A percentile compares a stretch with the other conserved stretches of the same genome.
Evolutionary conservation across 2,113 vertebrate genomes (phyloP).

Genomic region (Pseudonaja textilis): DNA sequence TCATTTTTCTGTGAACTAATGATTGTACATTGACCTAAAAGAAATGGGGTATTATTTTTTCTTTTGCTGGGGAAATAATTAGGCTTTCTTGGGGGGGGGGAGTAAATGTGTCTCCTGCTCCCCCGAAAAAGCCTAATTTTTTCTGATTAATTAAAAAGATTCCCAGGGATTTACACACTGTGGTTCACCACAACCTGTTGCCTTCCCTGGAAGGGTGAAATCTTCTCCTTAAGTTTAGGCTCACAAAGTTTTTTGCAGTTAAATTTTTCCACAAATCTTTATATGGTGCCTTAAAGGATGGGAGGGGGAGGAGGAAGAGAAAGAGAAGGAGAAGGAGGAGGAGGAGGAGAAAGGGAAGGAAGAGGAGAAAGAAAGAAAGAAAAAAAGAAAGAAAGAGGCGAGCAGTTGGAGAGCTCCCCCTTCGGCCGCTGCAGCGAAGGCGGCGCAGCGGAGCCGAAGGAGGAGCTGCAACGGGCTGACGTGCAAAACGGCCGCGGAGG

Average conservation of each 20-base stretch:
- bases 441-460: neutral
- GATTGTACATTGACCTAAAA: neutral
- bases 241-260: neutral
- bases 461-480: neutral
- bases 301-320: rapidly evolving
- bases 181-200: neutral
- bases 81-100: neutral
- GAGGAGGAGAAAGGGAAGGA: no score
- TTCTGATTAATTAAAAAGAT: neutral
- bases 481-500: neutral
- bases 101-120: neutral
- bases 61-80: neutral
- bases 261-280: neutral
- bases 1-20: neutral
- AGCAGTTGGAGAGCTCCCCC: neutral
- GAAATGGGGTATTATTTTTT: neutral
- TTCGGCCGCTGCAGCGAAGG: neutral
- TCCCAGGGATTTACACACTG: neutral
- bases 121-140: neutral
- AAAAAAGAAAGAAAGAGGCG: neutral
- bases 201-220: neutral
- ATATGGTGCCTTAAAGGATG: neutral
- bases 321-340: neutral
- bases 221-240: neutral
- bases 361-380: no score